Percentiles rank a stretch among this genome's conserved stretches.
Evolutionary conservation across 1,140 invertebrate genomes (phyloP).

Genomic region (Amphibalanus amphitrite): DNA sequence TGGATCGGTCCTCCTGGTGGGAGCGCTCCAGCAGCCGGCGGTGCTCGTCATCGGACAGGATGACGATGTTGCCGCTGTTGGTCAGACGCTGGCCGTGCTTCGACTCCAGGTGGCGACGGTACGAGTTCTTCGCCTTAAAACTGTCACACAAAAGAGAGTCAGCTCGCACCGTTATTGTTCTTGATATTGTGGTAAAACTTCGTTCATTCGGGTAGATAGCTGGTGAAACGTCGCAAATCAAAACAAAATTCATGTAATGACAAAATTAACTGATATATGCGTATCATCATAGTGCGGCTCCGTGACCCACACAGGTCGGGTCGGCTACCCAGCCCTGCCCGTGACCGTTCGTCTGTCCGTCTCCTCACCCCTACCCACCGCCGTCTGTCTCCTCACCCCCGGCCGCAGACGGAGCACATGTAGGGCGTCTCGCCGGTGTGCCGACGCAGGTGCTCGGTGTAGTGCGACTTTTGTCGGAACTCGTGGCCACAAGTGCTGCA

Average conservation of each 20-base stretch:
- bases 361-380: too few species aligned
- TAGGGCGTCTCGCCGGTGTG: slow-evolving; percentile 49
- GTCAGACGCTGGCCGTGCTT: slow-evolving; percentile 41
- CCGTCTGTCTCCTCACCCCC: too few species aligned
- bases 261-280: too few species aligned
- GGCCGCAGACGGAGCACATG: slow-evolving; percentile 41
- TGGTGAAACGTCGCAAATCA: too few species aligned
- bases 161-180: too few species aligned
- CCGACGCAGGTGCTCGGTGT: slow-evolving; percentile 42
- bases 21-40: background rate
- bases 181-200: too few species aligned
- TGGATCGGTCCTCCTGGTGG: background rate
- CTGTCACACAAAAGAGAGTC: slow-evolving; percentile 20
- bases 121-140: slow-evolving; percentile 45
- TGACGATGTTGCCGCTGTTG: slow-evolving; percentile 26
- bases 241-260: too few species aligned
- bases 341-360: too few species aligned
- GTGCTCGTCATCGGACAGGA: slow-evolving; percentile 3
- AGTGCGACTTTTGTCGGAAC: slow-evolving; percentile 48
- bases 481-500: slow-evolving; percentile 43
- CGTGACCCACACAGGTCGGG: too few species aligned
- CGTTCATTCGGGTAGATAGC: too few species aligned
- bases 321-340: too few species aligned
- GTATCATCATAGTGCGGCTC: too few species aligned
- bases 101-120: slow-evolving; percentile 37